These are phyloP conservation scores for Himalopsyche anomala DNA, from an alignment of 2,888 invertebrate species.

Conservation along the genomic window DNA sequence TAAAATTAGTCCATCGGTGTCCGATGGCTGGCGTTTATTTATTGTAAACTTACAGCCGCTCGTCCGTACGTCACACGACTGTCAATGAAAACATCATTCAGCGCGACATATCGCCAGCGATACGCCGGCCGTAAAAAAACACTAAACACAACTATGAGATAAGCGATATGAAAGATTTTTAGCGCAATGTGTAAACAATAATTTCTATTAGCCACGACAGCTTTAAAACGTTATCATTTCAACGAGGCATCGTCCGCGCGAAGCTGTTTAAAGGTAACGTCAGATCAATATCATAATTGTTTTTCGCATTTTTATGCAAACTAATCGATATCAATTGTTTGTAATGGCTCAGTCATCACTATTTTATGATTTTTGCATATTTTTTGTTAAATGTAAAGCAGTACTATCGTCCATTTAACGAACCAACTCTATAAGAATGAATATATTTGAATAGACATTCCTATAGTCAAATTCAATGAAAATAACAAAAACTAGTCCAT, in stretches of 20 bases:
- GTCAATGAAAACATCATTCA: slow-evolving; percentile 13
- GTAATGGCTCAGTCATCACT: no score
- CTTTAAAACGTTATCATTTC: slow-evolving; percentile 56
- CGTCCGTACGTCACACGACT: slow-evolving; percentile 16
- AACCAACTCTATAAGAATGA: no score
- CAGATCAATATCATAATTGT: neutral
- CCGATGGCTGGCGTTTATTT: slow-evolving; percentile 33
- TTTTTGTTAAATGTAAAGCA: no score
- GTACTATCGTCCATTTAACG: no score
- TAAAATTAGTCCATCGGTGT: slow-evolving; percentile 46
- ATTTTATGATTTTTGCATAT: no score
- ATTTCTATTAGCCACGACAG: slow-evolving; percentile 55
- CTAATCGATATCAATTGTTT: no score
- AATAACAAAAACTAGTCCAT: no score
- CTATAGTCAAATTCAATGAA: no score
- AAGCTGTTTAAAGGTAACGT: slow-evolving; percentile 54
- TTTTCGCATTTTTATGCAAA: neutral
- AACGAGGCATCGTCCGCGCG: slow-evolving; percentile 27
- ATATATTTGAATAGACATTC: no score
- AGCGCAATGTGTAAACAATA: slow-evolving; percentile 61
- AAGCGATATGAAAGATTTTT: slow-evolving; percentile 47
- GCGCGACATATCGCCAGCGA: slow-evolving; percentile 28
- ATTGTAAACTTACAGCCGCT: slow-evolving; percentile 30
- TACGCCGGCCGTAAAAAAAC: slow-evolving; percentile 48
- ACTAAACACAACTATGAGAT: slow-evolving; percentile 47